Evolutionary conservation across 2,797 vertebrate species (phyloP).

Genomic region (Phataginus tricuspis): DNA sequence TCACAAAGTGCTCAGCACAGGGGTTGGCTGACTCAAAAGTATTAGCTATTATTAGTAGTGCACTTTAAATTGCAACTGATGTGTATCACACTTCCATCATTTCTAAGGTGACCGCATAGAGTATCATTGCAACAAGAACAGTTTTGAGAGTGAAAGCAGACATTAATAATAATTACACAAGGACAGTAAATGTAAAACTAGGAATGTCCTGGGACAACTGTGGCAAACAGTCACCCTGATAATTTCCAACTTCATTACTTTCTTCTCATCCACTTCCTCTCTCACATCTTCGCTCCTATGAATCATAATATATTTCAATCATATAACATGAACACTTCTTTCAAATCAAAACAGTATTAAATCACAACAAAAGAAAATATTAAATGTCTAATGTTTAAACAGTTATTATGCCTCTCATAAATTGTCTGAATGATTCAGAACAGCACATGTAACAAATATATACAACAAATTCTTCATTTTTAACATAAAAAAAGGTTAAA

Average conservation of each 20-base stretch:
- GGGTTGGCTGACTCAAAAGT: background rate
- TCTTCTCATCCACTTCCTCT: slow-evolving; percentile 20
- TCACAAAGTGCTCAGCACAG: background rate
- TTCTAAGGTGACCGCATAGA: background rate
- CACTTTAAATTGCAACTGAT: background rate
- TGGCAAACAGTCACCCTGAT: background rate
- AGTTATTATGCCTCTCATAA: too few species aligned
- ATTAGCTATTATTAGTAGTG: background rate
- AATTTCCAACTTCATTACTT: slow-evolving; percentile 14
- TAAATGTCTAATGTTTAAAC: too few species aligned
- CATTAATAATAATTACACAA: slow-evolving; percentile 16
- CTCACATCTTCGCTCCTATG: background rate
- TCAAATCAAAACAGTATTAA: slow-evolving; percentile 46
- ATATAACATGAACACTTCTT: slow-evolving; percentile 1
- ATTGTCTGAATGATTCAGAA: too few species aligned
- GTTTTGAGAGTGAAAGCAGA: slow-evolving; percentile 24
- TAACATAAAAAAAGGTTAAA: background rate
- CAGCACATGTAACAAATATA: too few species aligned
- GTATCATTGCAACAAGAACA: background rate
- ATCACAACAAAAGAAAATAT: background rate
- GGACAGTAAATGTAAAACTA: slow-evolving; percentile 35
- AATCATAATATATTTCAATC: slow-evolving; percentile 50
- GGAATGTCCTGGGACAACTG: background rate
- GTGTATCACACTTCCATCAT: background rate
- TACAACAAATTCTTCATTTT: too few species aligned